Conservation (phyloP, 2,797 vertebrate species). For the Danio tinwini region DNA sequence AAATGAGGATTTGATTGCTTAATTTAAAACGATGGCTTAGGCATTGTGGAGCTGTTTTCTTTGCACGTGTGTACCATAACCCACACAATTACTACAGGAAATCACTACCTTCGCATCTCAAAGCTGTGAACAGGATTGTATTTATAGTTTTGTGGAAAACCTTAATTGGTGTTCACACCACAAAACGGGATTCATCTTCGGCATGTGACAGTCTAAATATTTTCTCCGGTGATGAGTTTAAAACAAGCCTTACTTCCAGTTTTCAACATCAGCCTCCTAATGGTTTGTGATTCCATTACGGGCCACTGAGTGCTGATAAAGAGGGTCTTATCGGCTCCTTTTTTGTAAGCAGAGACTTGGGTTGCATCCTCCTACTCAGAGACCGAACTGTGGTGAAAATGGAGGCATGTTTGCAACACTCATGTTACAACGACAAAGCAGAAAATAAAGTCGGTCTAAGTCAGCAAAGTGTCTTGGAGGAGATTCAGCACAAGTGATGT, state of each 20-base stretch:
- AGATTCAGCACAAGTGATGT: conserved; percentile 18
- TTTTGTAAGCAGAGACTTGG: conserved; percentile 5
- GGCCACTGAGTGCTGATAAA: conserved; percentile 21
- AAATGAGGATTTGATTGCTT: conserved; percentile 35
- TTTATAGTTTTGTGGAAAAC: background rate
- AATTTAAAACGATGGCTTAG: conserved; percentile 24
- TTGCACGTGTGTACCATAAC: background rate
- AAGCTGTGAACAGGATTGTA: background rate
- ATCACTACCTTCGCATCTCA: background rate
- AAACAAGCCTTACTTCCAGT: background rate
- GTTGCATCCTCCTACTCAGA: conserved; percentile 58
- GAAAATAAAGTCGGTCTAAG: conserved; percentile 60
- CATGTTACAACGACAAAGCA: conserved; percentile 62
- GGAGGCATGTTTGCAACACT: conserved; percentile 48
- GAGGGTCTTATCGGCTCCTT: conserved; percentile 19
- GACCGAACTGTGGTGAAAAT: conserved; percentile 65
- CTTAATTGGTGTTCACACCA: background rate
- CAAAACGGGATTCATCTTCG: background rate
- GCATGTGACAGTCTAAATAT: conserved; percentile 6
- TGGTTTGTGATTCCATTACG: conserved; percentile 24
- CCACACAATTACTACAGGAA: background rate
- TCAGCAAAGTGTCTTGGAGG: conserved; percentile 46
- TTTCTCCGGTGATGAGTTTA: background rate
- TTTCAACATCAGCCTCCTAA: conserved; percentile 4
- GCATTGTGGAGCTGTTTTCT: background rate